phyloP scores from a whole-genome alignment of 2,113 vertebrate species.

The Neomonachus schauinslandi region DNA sequence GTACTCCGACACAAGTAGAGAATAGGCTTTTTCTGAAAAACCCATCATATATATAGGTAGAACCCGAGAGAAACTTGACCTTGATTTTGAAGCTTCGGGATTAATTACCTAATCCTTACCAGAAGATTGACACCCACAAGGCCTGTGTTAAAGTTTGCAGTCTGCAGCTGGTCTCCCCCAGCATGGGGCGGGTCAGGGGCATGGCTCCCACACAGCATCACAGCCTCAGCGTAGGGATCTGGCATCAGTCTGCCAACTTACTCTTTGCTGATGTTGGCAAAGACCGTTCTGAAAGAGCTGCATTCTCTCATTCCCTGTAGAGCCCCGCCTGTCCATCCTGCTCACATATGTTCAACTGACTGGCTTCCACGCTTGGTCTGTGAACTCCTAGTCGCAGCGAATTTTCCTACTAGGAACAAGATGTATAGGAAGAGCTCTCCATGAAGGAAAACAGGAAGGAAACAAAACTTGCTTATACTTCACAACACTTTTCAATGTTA shows the following conservation, averaged over 20 bases:
- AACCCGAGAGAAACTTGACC: neutral
- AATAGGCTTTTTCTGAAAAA: neutral
- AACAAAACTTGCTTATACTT: neutral
- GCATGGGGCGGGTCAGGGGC: neutral
- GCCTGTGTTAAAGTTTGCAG: neutral
- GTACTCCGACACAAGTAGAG: neutral
- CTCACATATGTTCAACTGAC: neutral
- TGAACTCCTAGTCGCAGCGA: neutral
- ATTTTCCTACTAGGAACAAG: neutral
- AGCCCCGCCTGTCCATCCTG: neutral
- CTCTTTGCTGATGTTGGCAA: neutral
- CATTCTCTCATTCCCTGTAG: neutral
- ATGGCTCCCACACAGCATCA: neutral
- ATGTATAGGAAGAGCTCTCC: neutral
- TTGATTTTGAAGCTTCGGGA: constrained; percentile 25
- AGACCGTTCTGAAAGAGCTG: neutral
- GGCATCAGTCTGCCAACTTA: neutral
- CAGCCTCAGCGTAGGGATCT: neutral
- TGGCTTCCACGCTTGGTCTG: neutral
- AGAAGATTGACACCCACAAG: neutral
- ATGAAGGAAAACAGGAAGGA: neutral
- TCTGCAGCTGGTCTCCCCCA: neutral
- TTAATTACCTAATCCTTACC: neutral
- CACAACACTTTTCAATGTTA: neutral
- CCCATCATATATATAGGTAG: neutral